Percentiles rank a stretch among this genome's conserved stretches.
Evolutionary conservation across 2,888 invertebrate genomes (phyloP).

Genomic region (Gryllus longicercus): DNA sequence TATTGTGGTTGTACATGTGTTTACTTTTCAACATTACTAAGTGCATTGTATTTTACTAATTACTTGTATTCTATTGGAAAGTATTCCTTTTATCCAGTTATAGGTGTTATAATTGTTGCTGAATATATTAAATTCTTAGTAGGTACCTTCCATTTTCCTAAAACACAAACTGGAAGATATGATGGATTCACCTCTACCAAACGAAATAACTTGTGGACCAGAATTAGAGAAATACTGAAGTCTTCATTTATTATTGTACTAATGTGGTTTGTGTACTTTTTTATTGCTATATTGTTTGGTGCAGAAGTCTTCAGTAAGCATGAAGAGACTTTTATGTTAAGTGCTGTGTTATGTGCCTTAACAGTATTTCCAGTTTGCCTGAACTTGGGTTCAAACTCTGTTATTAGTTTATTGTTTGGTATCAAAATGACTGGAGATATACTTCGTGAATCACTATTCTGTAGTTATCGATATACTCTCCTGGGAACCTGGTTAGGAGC

Average conservation of each 20-base stretch:
- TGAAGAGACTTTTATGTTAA: conserved; percentile 66
- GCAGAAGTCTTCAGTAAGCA: conserved; percentile 61
- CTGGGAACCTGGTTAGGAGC: conserved; percentile 83
- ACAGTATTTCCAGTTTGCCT: conserved; percentile 62
- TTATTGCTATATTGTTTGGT: conserved; percentile 63
- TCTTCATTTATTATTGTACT: conserved; percentile 50
- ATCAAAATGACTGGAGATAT: conserved; percentile 26
- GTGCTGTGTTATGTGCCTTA: conserved; percentile 58
- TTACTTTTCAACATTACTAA: conserved; percentile 58
- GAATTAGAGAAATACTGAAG: conserved; percentile 53
- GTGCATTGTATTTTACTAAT: conserved; percentile 28
- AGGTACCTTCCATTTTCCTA: conserved; percentile 27
- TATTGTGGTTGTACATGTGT: conserved; percentile 60
- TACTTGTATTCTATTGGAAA: conserved; percentile 59
- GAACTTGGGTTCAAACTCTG: conserved; percentile 54
- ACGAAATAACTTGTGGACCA: conserved; percentile 38
- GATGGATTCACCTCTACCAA: conserved; percentile 24
- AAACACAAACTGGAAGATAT: conserved; percentile 25
- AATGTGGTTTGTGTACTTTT: conserved; percentile 55
- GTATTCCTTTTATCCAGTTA: conserved; percentile 48
- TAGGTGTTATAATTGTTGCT: conserved; percentile 47
- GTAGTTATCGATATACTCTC: conserved; percentile 57
- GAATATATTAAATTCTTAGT: conserved; percentile 55
- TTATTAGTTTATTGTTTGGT: conserved; percentile 37
- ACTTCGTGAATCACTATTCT: conserved; percentile 43